Conservation (phyloP, 2,888 invertebrate species). For the Amaurobius ferox region DNA sequence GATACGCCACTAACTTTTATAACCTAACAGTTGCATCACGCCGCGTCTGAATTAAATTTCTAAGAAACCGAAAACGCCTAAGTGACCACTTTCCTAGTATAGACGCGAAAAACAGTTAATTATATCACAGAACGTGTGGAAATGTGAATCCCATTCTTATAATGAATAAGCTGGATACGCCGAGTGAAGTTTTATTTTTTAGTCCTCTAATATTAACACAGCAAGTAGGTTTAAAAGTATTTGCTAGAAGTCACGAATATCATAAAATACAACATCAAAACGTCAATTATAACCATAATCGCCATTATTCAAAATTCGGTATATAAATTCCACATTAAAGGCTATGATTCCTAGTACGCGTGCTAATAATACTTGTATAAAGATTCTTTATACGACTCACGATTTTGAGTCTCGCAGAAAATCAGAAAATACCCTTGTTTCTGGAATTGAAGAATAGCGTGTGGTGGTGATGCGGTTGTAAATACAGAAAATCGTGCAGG, state of each 20-base stretch:
- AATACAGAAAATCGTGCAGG: slow-evolving; percentile 21
- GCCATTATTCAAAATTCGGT: background rate
- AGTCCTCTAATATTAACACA: too few species aligned
- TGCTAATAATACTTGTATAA: background rate
- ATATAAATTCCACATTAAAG: background rate
- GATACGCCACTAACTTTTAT: too few species aligned
- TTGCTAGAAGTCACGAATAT: background rate
- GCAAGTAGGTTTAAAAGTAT: too few species aligned
- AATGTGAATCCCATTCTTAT: too few species aligned
- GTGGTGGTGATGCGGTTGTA: background rate
- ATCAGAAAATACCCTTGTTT: slow-evolving; percentile 1
- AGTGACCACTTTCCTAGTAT: too few species aligned
- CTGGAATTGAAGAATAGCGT: slow-evolving; percentile 49
- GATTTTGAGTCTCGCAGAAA: background rate
- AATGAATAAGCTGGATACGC: too few species aligned
- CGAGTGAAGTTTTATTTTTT: too few species aligned
- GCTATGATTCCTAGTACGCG: background rate
- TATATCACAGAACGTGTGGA: too few species aligned
- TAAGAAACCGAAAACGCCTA: too few species aligned
- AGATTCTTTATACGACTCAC: background rate
- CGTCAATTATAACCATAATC: background rate
- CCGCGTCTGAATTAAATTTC: too few species aligned
- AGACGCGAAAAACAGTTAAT: too few species aligned
- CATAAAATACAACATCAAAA: background rate
- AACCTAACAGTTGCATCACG: too few species aligned